phyloP scores from a whole-genome alignment of 1,140 invertebrate species.

The Probaryconus sp. region DNA sequence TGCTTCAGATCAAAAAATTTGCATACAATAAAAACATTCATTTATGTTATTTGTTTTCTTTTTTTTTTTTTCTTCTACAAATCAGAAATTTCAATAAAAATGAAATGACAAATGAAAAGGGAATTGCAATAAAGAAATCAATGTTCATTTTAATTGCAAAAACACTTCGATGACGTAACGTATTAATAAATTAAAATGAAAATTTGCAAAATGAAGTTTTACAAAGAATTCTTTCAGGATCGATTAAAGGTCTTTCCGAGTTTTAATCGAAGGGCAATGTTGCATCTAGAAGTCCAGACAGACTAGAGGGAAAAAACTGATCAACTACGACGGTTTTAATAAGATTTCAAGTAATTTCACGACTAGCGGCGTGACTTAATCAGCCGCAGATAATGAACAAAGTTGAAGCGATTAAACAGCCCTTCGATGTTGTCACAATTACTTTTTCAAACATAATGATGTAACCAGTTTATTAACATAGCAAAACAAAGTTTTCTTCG shows the following conservation, averaged over 20 bases:
- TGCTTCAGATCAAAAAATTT: no score
- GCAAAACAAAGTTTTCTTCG: constrained; percentile 1
- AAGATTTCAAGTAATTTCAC: constrained; percentile 57
- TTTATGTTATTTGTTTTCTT: no score
- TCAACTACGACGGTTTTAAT: constrained; percentile 56
- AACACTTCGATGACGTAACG: no score
- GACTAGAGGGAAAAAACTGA: constrained; percentile 36
- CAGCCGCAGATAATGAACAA: constrained; percentile 53
- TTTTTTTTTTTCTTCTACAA: no score
- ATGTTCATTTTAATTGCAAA: no score
- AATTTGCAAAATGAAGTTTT: no score
- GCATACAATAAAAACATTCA: no score
- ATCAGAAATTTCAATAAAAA: no score
- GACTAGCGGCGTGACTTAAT: constrained; percentile 42
- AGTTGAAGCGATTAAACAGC: constrained; percentile 52
- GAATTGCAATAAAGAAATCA: no score
- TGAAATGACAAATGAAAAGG: no score
- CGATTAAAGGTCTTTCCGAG: background rate
- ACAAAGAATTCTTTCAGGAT: background rate
- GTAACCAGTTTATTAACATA: background rate
- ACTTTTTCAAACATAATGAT: constrained; percentile 8
- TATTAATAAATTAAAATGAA: no score
- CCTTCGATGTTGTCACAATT: constrained; percentile 29
- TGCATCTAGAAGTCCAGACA: background rate
- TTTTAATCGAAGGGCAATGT: constrained; percentile 2